phyloP scores from a whole-genome alignment of 2,888 invertebrate genomes.

The Anoplius nigerrimus region DNA sequence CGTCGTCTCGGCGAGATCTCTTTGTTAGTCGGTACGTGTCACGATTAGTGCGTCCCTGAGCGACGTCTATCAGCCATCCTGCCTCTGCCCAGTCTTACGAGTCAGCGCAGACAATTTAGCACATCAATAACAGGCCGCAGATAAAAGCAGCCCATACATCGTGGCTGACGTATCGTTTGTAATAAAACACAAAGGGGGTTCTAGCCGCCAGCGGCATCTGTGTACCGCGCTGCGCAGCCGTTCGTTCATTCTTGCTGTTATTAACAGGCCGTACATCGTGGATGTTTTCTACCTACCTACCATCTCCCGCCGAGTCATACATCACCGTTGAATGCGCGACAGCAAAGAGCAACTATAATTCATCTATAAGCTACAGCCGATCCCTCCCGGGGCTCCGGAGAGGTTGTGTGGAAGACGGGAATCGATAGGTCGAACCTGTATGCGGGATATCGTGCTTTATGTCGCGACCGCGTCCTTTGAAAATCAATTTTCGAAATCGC shows the following conservation, averaged over 20 bases:
- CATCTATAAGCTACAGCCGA: slow-evolving; percentile 67
- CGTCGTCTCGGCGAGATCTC: slow-evolving; percentile 28
- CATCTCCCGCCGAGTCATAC: slow-evolving; percentile 70
- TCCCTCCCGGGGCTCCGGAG: slow-evolving; percentile 52
- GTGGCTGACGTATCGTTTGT: slow-evolving; percentile 74
- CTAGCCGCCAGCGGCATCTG: slow-evolving; percentile 69
- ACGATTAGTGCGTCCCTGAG: slow-evolving; percentile 50
- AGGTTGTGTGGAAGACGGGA: slow-evolving; percentile 61
- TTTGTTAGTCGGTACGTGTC: slow-evolving; percentile 39
- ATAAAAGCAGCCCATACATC: slow-evolving; percentile 73
- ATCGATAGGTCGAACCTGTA: slow-evolving; percentile 63
- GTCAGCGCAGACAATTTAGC: slow-evolving; percentile 72
- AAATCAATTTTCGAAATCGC: slow-evolving; percentile 38
- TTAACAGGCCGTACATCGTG: slow-evolving; percentile 70
- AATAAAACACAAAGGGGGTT: slow-evolving; percentile 73
- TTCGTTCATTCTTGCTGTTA: slow-evolving; percentile 65
- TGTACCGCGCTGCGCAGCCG: slow-evolving; percentile 59
- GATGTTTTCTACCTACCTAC: slow-evolving; percentile 66
- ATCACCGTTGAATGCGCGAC: slow-evolving; percentile 71
- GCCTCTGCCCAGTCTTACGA: slow-evolving; percentile 64
- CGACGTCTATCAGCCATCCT: slow-evolving; percentile 66
- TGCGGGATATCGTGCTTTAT: slow-evolving; percentile 44
- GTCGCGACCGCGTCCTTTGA: slow-evolving; percentile 30
- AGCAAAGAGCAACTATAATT: slow-evolving; percentile 71
- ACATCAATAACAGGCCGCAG: slow-evolving; percentile 73